Evolutionary conservation across 1,140 invertebrate species (phyloP).

Genomic region (Drosophila nigromelanica): DNA sequence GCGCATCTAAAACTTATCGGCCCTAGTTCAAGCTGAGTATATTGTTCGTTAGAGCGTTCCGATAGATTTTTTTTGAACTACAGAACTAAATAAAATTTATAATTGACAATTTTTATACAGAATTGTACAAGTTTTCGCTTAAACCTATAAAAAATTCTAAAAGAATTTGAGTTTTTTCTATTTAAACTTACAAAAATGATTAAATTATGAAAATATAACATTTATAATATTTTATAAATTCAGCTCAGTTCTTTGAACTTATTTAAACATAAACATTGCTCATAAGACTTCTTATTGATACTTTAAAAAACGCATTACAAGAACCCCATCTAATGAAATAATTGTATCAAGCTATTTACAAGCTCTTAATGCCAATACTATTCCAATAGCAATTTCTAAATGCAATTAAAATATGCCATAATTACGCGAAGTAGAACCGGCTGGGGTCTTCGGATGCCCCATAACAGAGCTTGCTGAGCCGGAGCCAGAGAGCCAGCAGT

Average conservation of each 20-base stretch:
- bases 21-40: neutral
- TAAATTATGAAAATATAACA: too few species aligned
- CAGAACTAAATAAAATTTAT: too few species aligned
- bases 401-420: slow-evolving; percentile 76
- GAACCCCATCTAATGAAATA: slow-evolving; percentile 66
- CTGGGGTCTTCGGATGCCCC: slow-evolving; percentile 21
- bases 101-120: too few species aligned
- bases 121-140: neutral
- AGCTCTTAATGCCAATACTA: slow-evolving; percentile 73
- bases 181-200: too few species aligned
- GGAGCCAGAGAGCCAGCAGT: slow-evolving; percentile 3
- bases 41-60: neutral
- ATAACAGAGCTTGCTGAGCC: neutral
- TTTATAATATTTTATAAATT: too few species aligned
- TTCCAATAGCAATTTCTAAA: slow-evolving; percentile 53
- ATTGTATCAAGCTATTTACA: slow-evolving; percentile 73
- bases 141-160: neutral
- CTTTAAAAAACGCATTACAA: slow-evolving; percentile 8
- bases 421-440: slow-evolving; percentile 41
- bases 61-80: neutral
- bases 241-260: too few species aligned
- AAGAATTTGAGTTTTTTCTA: too few species aligned
- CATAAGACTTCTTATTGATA: neutral
- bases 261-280: too few species aligned
- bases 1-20: neutral